Percentiles rank a stretch among this genome's conserved stretches.
Conservation (phyloP, 2,888 invertebrate genomes). For the Eurois occulta region DNA sequence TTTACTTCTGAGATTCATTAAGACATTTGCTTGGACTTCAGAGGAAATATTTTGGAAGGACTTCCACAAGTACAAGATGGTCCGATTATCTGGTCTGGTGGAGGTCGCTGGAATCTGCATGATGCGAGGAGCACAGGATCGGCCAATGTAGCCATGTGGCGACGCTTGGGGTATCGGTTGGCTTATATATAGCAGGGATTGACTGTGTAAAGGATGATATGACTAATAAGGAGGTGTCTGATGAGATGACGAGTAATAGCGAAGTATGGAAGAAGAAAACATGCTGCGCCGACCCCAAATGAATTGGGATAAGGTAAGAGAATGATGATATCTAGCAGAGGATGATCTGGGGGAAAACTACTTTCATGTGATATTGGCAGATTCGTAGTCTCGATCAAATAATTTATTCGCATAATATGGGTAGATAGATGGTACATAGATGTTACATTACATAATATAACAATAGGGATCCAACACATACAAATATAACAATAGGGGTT, state of each 20-base stretch:
- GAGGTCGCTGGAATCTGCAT: not conserved
- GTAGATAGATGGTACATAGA: too few relatives aligned
- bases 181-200: not conserved
- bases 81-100: not conserved
- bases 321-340: not conserved
- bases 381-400: not conserved
- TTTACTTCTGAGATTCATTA: not conserved
- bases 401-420: too few relatives aligned
- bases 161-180: not conserved
- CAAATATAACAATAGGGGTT: too few relatives aligned
- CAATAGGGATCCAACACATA: too few relatives aligned
- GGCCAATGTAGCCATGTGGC: not conserved
- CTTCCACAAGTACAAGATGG: not conserved
- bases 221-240: too few relatives aligned
- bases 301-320: too few relatives aligned
- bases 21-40: not conserved
- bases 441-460: too few relatives aligned
- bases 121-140: not conserved
- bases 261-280: too few relatives aligned
- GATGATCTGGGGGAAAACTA: not conserved
- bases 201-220: too few relatives aligned
- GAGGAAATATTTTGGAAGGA: not conserved
- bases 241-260: too few relatives aligned
- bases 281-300: too few relatives aligned
- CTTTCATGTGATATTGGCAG: not conserved